phyloP scores from a whole-genome alignment of 2,113 vertebrate genomes.

The Scalopus aquaticus region DNA sequence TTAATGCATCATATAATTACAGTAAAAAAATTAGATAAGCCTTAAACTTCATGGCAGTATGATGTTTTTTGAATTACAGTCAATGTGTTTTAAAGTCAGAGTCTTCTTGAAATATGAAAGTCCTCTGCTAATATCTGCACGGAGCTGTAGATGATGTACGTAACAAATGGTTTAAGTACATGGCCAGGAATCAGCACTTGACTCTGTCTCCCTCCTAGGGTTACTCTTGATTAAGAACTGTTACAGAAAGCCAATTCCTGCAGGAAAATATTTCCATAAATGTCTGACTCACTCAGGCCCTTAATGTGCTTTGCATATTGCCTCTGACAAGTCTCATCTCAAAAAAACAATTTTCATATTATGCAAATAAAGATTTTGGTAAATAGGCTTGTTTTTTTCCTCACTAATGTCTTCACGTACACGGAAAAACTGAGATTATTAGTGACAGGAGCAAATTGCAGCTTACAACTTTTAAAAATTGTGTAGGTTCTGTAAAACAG shows the following conservation, averaged over 20 bases:
- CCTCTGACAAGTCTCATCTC: conserved; percentile 75
- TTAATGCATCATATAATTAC: conserved; percentile 10
- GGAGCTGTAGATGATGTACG: conserved; percentile 51
- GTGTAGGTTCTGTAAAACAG: conserved; percentile 29
- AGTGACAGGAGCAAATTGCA: conserved; percentile 61
- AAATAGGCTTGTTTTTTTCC: conserved; percentile 71
- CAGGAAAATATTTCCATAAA: conserved; percentile 82
- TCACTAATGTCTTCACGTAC: conserved; percentile 51
- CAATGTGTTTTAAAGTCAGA: conserved; percentile 31
- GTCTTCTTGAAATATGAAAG: conserved; percentile 32
- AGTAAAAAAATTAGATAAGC: neutral
- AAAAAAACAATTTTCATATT: conserved; percentile 79
- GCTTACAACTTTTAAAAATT: conserved; percentile 60
- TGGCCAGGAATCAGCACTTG: conserved; percentile 78
- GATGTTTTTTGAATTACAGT: conserved; percentile 29
- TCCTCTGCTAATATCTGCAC: conserved; percentile 49
- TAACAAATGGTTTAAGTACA: conserved; percentile 71
- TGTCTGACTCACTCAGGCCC: conserved; percentile 71
- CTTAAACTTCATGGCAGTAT: conserved; percentile 39
- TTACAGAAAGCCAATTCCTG: conserved; percentile 78
- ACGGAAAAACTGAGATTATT: conserved; percentile 65
- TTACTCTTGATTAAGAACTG: conserved; percentile 81
- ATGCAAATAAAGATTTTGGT: conserved; percentile 80
- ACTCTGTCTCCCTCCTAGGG: conserved; percentile 80
- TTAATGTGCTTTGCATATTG: conserved; percentile 81